phyloP scores from a whole-genome alignment of 2,113 vertebrate species.

The Megalops atlanticus region DNA sequence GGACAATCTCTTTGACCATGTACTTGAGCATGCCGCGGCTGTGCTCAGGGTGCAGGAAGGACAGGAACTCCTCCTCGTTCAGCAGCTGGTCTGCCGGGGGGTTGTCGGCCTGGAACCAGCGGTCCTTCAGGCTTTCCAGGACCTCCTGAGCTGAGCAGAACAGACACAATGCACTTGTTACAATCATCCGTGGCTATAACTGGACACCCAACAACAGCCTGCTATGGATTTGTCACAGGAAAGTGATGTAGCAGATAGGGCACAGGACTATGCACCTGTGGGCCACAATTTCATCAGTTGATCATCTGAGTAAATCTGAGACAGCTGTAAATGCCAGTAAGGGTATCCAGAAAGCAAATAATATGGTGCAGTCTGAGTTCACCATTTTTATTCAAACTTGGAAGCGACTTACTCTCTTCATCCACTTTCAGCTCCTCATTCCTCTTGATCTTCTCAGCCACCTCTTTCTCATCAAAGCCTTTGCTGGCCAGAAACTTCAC shows the following conservation, averaged over 20 bases:
- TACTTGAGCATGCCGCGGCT: conserved; percentile 92
- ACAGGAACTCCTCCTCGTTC: conserved; percentile 87
- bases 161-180: background rate
- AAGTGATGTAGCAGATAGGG: background rate
- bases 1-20: conserved; percentile 93
- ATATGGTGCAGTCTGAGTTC: background rate
- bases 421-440: conserved; percentile 90
- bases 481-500: conserved; percentile 92
- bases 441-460: conserved; percentile 84
- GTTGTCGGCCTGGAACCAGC: conserved; percentile 94
- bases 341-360: background rate
- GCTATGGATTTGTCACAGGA: background rate
- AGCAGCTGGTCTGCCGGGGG: conserved; percentile 84
- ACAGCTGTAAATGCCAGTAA: background rate
- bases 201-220: background rate
- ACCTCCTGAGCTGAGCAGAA: conserved; percentile 86
- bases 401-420: conserved; percentile 88
- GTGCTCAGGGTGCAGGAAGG: conserved; percentile 93
- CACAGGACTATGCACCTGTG: background rate
- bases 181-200: background rate
- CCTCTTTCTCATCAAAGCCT: conserved; percentile 83
- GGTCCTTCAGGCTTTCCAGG: conserved; percentile 90
- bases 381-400: background rate
- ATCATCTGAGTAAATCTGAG: background rate
- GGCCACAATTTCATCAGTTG: background rate